Evolutionary conservation across 2,113 vertebrate genomes (phyloP).

Genomic region (Perca flavescens): DNA sequence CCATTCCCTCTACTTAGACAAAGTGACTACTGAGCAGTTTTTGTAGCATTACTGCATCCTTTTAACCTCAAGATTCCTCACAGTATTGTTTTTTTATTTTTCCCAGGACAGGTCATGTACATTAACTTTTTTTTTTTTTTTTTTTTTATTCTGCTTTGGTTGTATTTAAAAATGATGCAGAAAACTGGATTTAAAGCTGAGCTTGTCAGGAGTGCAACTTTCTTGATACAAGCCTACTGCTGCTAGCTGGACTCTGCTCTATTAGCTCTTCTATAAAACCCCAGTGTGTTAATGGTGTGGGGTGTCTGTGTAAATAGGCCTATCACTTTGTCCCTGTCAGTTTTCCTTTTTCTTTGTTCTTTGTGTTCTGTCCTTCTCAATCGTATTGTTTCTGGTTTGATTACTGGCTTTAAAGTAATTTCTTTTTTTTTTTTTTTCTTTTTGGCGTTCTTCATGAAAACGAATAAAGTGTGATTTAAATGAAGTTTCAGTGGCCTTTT

Average conservation of each 20-base stretch:
- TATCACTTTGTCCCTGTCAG: constrained; percentile 19
- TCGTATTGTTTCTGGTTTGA: constrained; percentile 33
- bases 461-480: constrained; percentile 79
- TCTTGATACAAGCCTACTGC: constrained; percentile 51
- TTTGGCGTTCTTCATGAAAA: constrained; percentile 54
- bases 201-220: constrained; percentile 18
- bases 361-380: constrained; percentile 47
- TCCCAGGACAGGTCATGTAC: constrained; percentile 16
- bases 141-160: constrained; percentile 43
- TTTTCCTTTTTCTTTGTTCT: constrained; percentile 20
- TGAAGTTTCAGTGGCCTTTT: background rate
- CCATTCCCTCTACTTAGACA: constrained; percentile 46
- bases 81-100: background rate
- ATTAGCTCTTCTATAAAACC: constrained; percentile 22
- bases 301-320: constrained; percentile 71
- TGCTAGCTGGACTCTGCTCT: constrained; percentile 55
- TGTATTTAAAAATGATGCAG: constrained; percentile 40
- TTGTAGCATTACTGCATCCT: constrained; percentile 57
- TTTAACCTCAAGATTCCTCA: constrained; percentile 34
- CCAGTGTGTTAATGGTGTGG: constrained; percentile 2
- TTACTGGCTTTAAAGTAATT: constrained; percentile 55
- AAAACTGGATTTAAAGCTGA: constrained; percentile 69
- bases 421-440: constrained; percentile 54
- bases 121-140: background rate
- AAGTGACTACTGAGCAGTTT: constrained; percentile 70